These are phyloP conservation scores for Hippopotamyrus pictus DNA, from an alignment of 2,797 vertebrate species.

Conservation along the genomic window DNA sequence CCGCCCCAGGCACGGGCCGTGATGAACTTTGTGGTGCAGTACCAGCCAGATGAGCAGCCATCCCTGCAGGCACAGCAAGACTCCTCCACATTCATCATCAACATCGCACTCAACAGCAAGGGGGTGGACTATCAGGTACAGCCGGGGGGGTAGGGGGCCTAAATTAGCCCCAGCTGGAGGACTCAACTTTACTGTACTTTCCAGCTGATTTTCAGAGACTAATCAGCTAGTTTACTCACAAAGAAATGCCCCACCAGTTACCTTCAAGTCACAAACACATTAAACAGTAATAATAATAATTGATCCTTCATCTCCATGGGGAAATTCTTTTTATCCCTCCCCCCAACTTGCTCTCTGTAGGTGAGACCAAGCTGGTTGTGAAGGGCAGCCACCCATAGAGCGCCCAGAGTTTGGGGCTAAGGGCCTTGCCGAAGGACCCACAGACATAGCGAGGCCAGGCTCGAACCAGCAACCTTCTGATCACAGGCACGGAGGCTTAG, in stretches of 20 bases:
- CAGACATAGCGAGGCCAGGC: not conserved
- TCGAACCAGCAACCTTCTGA: not conserved
- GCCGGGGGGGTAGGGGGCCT: not conserved
- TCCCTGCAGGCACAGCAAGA: slow-evolving; percentile 77
- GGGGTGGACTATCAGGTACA: slow-evolving; percentile 72
- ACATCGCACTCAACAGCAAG: slow-evolving; percentile 76
- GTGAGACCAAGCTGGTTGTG: not conserved
- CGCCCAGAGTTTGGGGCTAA: not conserved
- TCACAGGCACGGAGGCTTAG: not conserved
- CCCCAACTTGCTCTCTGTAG: not conserved
- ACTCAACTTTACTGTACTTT: not conserved
- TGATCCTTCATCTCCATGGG: not conserved
- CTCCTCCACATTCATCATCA: slow-evolving; percentile 84
- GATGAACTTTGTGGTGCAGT: slow-evolving; percentile 86
- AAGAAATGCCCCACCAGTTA: not conserved
- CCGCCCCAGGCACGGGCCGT: slow-evolving; percentile 66
- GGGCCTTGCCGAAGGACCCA: not conserved
- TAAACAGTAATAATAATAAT: not conserved
- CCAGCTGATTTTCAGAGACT: not conserved
- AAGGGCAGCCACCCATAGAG: not conserved
- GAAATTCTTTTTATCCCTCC: not conserved
- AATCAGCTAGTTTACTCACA: not conserved
- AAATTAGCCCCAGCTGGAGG: not conserved
- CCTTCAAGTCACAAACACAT: not conserved
- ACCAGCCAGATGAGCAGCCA: slow-evolving; percentile 78